Base-by-base conservation (phyloP, 1,140 invertebrate species). In the Papilio aristodemus region DNA sequence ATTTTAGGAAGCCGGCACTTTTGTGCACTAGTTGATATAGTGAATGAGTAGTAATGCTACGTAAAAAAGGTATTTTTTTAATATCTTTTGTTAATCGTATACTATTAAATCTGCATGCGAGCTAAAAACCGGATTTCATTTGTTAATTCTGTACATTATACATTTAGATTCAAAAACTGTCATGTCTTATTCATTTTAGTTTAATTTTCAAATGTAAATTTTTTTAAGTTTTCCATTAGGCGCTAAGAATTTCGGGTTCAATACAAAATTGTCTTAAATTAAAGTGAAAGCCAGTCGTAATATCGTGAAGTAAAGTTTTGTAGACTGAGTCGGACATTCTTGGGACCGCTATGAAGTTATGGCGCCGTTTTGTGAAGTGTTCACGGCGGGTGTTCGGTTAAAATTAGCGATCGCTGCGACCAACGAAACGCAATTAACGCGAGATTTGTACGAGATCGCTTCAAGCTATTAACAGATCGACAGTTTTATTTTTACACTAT, bases 321-420 rank as follows among this genome's bases (percentile, higher is more conserved):
- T 85, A 87, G 75, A 83, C 78, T 81, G 80, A 84, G 81, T 81
- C 79, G 73, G 81, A 87, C 80, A 89, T 88, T 91, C 81, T 83
- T 86, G 81, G 83, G 83, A 86, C 84, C 77, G 75, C 84, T 82
- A 68, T 76, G 77, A 80, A 86, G 85, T 86, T 88, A 87, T 90
- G 83, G 81, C 84, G 81, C 78, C 76, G 79, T 83, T 78, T 74
- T 83, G 82, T 85, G 83, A 85, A 87, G 75, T 86, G 86, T 87
- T 83, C 84, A 86, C 79, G 79, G 73, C 80, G 81, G 77, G 78
- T 74, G 79, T 83, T 79, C 84, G 80, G 78, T 84, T 87, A 87
- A 86, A 87, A 87, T 89, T 90, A 88, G 84, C 86, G 71, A 80
- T 79, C 80, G 75, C 71, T 77, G 67, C 80, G 71, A 84, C 76